Base-by-base conservation (phyloP, 2,113 vertebrate genomes). In the Oxygymnocypris stewartii region DNA sequence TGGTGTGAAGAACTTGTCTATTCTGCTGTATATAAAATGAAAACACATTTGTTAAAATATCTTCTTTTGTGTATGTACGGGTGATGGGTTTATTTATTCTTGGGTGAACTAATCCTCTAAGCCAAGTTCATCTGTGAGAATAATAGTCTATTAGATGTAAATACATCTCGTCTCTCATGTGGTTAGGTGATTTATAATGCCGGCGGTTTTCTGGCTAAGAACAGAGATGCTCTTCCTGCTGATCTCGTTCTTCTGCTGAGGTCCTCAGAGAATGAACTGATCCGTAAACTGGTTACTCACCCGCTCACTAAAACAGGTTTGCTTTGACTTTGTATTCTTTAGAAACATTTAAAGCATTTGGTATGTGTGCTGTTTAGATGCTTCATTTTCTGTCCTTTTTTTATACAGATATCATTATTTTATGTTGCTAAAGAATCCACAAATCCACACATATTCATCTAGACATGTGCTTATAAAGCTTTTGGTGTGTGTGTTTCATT, bases 301-400 rank as follows among this genome's bases (percentile, higher is more conserved):
- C 97, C 97, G 5, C 96, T 99, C 90, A 98, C 97, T 87, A 99
- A 96, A 95, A 98, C 97, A 94, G 98, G 98, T 99, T 94, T 78
- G 20, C 5, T 13, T 12, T 74, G 69, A 23, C 69, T 18, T 78
- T 78, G 16, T 28, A 54, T 28, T 31, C 47, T 25, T 42, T 44
- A 25, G 23, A 44, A 75, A 75, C 40, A n/a, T 47, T 78, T 42
- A 18, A 76, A 78, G 49, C 10, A 2, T 54, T 18, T 11, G 2
- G 71, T 13, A 44, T 9, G 28, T 35, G 6, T 54, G 10, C 44
- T 73, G 6, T 54, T 51, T 28, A 74, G 65, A 73, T 73, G 35
- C 35, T 40, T 73, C 6, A 11, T 18, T 11, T 40, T 73, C 35
- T 73, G 69, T 40, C 18, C 69, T 23, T 73, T 71, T 31, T 73